Percentiles rank a stretch among this genome's conserved stretches.
These are phyloP conservation scores for Microcebus jonahi DNA, from an alignment of 2,113 vertebrate genomes.

Conservation along the genomic window DNA sequence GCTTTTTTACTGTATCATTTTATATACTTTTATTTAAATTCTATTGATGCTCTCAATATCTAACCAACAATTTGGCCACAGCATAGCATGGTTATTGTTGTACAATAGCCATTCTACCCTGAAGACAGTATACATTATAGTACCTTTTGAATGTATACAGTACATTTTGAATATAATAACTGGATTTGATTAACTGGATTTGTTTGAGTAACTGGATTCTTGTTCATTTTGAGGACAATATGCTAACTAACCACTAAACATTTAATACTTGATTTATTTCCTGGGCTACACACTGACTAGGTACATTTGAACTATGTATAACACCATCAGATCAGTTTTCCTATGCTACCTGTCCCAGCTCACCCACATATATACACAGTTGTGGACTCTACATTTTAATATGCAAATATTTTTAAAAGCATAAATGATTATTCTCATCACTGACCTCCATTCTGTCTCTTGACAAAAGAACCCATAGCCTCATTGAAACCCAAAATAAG, in stretches of 20 bases:
- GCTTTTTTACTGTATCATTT: background rate
- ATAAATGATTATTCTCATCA: constrained; percentile 67
- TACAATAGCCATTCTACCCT: background rate
- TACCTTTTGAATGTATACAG: background rate
- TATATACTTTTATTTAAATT: background rate
- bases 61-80: background rate
- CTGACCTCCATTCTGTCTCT: constrained; percentile 66
- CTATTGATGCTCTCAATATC: background rate
- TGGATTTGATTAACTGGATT: background rate
- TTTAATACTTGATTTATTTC: background rate
- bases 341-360: background rate
- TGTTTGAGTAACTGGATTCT: background rate
- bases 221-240: background rate
- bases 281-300: background rate
- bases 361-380: background rate
- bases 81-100: background rate
- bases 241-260: background rate
- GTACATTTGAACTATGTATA: background rate
- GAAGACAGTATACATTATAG: background rate
- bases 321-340: background rate
- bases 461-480: constrained; percentile 75
- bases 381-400: background rate
- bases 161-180: background rate
- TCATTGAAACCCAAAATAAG: constrained; percentile 80
- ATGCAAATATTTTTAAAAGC: constrained; percentile 62